Percentiles rank a stretch among this genome's conserved stretches.
These are phyloP conservation scores for Mustela nigripes DNA, from an alignment of 2,113 vertebrate species.

Conservation along the genomic window DNA sequence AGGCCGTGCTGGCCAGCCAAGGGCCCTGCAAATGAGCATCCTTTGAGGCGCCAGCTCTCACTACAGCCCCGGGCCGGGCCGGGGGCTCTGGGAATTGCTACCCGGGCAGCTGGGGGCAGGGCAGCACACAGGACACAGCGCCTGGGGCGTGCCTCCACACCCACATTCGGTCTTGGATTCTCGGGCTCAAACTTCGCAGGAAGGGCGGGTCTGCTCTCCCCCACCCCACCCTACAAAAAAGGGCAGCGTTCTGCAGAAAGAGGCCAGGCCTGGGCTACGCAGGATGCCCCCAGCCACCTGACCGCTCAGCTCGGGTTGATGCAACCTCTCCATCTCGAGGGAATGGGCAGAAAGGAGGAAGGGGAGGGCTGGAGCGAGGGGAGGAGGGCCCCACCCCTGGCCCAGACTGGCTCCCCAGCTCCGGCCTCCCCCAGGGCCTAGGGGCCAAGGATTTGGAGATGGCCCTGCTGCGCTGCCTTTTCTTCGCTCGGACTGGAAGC, in stretches of 20 bases:
- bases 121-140: accelerated
- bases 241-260: neutral
- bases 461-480: constrained; percentile 89
- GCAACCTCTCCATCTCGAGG: neutral
- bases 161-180: neutral
- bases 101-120: neutral
- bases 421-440: constrained; percentile 53
- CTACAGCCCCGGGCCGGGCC: neutral
- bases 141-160: neutral
- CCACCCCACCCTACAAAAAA: neutral
- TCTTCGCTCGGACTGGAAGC: constrained; percentile 87
- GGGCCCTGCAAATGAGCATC: too few species aligned
- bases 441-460: constrained; percentile 86
- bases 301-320: neutral
- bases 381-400: constrained; percentile 51
- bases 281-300: neutral
- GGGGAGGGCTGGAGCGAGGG: neutral
- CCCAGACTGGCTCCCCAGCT: constrained; percentile 57
- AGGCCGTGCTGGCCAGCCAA: neutral
- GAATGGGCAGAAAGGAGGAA: neutral
- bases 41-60: neutral
- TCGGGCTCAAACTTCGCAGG: neutral
- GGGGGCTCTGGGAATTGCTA: neutral
- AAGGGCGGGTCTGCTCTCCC: neutral
- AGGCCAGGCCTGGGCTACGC: accelerated